Conservation (phyloP, 2,113 vertebrate genomes). For the Mesitornis unicolor region DNA sequence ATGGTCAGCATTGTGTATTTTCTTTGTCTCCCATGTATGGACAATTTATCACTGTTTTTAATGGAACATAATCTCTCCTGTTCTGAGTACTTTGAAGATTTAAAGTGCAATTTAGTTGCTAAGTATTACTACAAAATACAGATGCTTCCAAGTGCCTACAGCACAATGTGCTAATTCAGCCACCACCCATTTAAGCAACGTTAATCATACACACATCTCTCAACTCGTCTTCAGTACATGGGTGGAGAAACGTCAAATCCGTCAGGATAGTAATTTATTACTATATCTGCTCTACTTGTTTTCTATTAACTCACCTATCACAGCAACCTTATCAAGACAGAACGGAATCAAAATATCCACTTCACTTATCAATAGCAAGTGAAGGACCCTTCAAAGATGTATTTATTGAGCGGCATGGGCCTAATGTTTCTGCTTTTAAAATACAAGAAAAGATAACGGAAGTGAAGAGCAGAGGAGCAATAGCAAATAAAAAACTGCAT, state of each 20-base stretch:
- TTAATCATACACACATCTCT: conserved; percentile 39
- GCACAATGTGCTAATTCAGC: conserved; percentile 28
- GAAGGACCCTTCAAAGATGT: neutral
- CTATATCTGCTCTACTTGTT: neutral
- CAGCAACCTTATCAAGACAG: neutral
- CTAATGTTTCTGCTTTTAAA: neutral
- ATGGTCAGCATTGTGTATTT: neutral
- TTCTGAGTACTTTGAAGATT: neutral
- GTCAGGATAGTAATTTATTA: conserved; percentile 23
- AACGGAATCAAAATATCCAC: neutral
- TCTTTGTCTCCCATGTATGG: neutral
- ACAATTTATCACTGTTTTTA: neutral
- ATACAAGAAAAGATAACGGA: neutral
- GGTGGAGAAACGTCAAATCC: conserved; percentile 5
- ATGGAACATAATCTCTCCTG: neutral
- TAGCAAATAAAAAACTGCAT: neutral
- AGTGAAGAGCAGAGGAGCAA: neutral
- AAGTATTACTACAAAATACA: neutral
- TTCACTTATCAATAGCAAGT: neutral
- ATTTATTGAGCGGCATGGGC: neutral
- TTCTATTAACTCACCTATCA: conserved; percentile 12
- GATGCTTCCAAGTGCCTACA: neutral
- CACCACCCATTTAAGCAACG: neutral
- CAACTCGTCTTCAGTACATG: neutral
- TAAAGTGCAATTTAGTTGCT: conserved; percentile 17